Base-by-base conservation (phyloP, 1,140 invertebrate genomes). In the Drosophila ficusphila region DNA sequence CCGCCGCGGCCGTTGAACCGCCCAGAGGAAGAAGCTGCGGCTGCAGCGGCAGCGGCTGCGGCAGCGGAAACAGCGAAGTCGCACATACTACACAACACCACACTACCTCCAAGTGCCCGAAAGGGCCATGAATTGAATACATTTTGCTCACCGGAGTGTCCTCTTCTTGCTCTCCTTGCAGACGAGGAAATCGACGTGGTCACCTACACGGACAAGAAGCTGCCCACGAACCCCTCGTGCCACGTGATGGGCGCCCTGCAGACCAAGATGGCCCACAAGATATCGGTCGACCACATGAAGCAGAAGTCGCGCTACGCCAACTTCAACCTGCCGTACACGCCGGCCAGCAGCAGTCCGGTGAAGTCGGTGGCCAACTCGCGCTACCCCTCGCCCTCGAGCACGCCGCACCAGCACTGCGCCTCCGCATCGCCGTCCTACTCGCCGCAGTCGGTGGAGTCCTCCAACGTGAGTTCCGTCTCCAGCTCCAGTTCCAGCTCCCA, bases 141-240 rank as follows among this genome's bases (percentile, higher is more conserved):
- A 16, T 16, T 12, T 38, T 36, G 29, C 18, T 51, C 23, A 71
- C 19, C 9, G 14, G 7, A 23, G 8, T 4, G 4, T 23, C n/a
- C 11, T 14, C 42, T 25, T 12, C 14, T 29, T 38, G 8, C 67
- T 86, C 53, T 62, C 41, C 6, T 94, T 94, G 69, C 93, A 95
- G 96, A 97, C 81, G 96, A 96, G 91, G 95, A 96, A 93, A 96
- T 97, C 83, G 96, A 97, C 88, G 96, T 97, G 21, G 96, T 96
- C 4, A 94, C 94, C 0, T 92, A 95, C 9, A 92, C 92, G 41
- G 94, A 94, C 47, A 94, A 95, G 49, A 92, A 86, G 1, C 77
- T 95, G 18, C 94, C 94, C 1, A 94, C 93, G 42, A 94, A 94
- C 74, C 94, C 94, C n/a, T 93, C 93, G 8, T 92, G 91, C 5